Percentiles rank a stretch among this genome's conserved stretches.
Evolutionary conservation across 2,113 vertebrate genomes (phyloP).

Genomic region (Genyomyrus donnyi): DNA sequence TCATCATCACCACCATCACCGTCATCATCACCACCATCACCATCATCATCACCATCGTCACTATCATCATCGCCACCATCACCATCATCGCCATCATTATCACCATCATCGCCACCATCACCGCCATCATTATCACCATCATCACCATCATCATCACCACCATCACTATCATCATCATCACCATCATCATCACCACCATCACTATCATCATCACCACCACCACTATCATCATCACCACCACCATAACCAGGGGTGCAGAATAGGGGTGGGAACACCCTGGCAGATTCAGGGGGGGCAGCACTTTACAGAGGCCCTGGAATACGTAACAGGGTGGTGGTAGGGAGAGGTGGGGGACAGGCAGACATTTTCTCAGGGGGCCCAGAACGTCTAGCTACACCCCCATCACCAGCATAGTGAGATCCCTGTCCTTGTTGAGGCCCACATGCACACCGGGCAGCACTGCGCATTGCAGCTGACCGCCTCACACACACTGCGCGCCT

Average conservation of each 20-base stretch:
- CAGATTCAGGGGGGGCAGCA: background rate
- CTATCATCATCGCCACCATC: too few species aligned
- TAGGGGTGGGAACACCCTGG: background rate
- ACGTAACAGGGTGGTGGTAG: background rate
- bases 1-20: too few species aligned
- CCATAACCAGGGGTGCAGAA: background rate
- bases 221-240: too few species aligned
- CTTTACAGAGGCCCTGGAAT: background rate
- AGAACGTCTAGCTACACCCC: background rate
- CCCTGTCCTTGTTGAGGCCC: background rate
- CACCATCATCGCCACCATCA: too few species aligned
- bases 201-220: too few species aligned
- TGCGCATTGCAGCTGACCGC: background rate
- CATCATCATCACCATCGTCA: too few species aligned
- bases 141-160: too few species aligned
- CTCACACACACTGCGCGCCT: background rate
- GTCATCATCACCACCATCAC: rapidly evolving
- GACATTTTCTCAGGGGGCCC: background rate
- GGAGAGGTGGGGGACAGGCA: background rate
- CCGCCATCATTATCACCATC: too few species aligned
- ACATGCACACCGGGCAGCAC: background rate
- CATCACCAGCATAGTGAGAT: background rate
- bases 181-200: too few species aligned
- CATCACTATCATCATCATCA: too few species aligned
- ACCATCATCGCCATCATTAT: too few species aligned